Base-by-base conservation (phyloP, 1,140 invertebrate species). In the Odontomachus brunneus region DNA sequence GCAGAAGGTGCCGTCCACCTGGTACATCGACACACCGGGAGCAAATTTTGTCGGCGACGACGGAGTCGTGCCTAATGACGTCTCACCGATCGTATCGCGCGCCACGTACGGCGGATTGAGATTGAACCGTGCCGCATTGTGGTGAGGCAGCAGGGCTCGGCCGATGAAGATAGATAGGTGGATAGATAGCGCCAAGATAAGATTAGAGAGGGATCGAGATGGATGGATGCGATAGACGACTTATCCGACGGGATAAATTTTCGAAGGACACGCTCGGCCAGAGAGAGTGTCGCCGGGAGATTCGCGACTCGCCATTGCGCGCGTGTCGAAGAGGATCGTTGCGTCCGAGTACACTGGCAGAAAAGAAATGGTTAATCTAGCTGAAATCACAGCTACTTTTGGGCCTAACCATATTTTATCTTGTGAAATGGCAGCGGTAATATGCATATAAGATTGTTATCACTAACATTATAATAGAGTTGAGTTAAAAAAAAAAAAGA, bases 131-230 rank as follows among this genome's bases (percentile, higher is more conserved):
- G 51, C 38, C 9, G 38, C 33, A 29, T 53, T 53, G 48, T 67
- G 19, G 11, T 66, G 38, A 76, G 51, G 51, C 17, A 67, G 51
- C 17, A 67, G 19, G 57, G 17, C n/a, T 29, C 7, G 57, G 44
- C 12, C 48, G 24, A 76, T 38, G 74, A 76, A 66, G 74, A 76
- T 26, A 51, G 24, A 75, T 75, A 51, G 26, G 19, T 49, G 19
- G 55, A 44, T 44, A 44, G 38, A 44, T 44, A 44, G 14, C 73
- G 15, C 38, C 4, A 44, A 44, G 38, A 44, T 44, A 44, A 44
- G 38, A 44, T 44, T 44, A 44, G 38, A 44, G 19, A 49, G 9
- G 19, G 19, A n/a, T 44, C 12, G 29, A 15, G 57, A 14, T n/a
- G 24, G 17, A 15, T 22, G 19, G n/a, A 66, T 49, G 26, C 38